Conservation (phyloP, 1,140 invertebrate species). For the Vanessa atalanta region DNA sequence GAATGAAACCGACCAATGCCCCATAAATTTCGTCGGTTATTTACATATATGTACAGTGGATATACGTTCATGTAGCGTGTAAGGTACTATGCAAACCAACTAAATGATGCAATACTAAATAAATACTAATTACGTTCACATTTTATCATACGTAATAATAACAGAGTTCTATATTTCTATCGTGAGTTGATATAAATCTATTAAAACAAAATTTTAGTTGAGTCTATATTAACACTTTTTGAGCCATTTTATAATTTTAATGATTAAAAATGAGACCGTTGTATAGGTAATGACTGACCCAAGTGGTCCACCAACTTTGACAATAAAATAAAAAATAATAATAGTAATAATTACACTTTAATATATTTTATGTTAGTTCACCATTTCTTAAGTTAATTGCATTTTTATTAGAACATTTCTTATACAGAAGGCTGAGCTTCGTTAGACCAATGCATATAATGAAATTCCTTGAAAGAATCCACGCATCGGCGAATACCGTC, state of each 20-base stretch:
- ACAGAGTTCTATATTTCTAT: too few relatives aligned
- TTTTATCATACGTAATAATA: too few relatives aligned
- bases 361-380: neutral
- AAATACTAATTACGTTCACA: neutral
- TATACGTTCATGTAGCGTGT: neutral
- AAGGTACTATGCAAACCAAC: neutral
- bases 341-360: too few relatives aligned
- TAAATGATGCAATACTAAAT: neutral
- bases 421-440: neutral
- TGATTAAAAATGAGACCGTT: too few relatives aligned
- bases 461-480: constrained; percentile 7
- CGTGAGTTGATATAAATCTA: too few relatives aligned
- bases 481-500: neutral
- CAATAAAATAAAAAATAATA: too few relatives aligned
- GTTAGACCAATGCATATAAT: neutral
- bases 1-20: constrained; percentile 25
- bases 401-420: neutral
- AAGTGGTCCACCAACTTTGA: too few relatives aligned
- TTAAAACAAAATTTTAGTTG: too few relatives aligned
- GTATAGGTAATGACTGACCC: too few relatives aligned
- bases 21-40: constrained; percentile 14
- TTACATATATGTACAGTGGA: neutral
- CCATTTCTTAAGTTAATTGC: neutral
- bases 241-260: too few relatives aligned
- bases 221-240: too few relatives aligned